Evolutionary conservation across 1,140 invertebrate species (phyloP), one percentile per base, ranked within the genome.

Genomic region (Rhopalosiphum padi): DNA sequence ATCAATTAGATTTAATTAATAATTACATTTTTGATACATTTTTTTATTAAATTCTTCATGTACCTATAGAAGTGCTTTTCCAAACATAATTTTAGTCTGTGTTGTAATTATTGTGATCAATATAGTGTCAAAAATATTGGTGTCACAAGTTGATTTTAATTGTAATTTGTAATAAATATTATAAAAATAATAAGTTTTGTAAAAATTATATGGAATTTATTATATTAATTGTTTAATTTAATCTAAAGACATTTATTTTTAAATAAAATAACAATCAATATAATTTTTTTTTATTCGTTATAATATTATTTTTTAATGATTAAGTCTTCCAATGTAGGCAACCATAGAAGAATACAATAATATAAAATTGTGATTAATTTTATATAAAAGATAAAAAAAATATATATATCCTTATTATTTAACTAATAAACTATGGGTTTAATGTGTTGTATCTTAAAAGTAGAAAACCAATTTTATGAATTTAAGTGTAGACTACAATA

Each of bases 281-380:
- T 46, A 46, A 86, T 86, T 89, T 53, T 89, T 5, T 51, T 89
- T 53, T 25, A 53, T 53, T 89, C 2, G 11, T 89, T 89, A 25
- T 51, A 89, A 11, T 37, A n/a, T 68, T n/a, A 68, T 89, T 35
- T 37, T 88, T n/a, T 89, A 25, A 53, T 53, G n/a, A 89, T 89
- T 89, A 89, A 35, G 87, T 89, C 87, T 89, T 89, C 87, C 87
- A 89, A 37, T 37, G n/a, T 89, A 89, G 87, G 15, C 3, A 53
- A 53, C n/a, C 8, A 37, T 37, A 89, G 48, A 21, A 53, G n/a
- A 30, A 88, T 48, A 23, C 43, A 48, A n/a, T 18, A 87, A 48
- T 53, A 7, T 9, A 30, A 89, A 53, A 53, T 89, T 48, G 30
- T 51, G 21, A 51, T 51, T 51, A 22, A 22, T 88, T 41, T 88